Percentiles rank a stretch among this genome's conserved stretches.
These are phyloP conservation scores for Crotophaga sulcirostris DNA, from an alignment of 2,113 vertebrate genomes.

Conservation along the genomic window DNA sequence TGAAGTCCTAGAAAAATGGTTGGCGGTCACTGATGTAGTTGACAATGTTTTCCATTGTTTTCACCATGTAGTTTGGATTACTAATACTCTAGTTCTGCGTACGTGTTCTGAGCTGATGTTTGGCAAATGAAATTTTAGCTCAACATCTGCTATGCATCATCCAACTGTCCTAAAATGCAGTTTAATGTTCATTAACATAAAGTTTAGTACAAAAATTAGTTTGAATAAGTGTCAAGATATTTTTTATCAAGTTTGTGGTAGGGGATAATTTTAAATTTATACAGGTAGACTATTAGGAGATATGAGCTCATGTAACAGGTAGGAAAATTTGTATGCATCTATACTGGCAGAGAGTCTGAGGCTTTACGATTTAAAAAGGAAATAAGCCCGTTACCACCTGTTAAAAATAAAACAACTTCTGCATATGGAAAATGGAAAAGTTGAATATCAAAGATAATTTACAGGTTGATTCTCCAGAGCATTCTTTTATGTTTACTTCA, in stretches of 20 bases:
- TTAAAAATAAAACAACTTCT: background rate
- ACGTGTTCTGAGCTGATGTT: background rate
- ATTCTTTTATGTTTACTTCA: background rate
- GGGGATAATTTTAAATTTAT: background rate
- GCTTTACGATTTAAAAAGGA: background rate
- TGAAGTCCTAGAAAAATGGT: background rate
- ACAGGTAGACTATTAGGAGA: background rate
- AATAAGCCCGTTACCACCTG: background rate
- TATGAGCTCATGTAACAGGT: background rate
- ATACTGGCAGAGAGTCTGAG: background rate
- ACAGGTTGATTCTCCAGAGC: background rate
- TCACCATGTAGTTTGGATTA: background rate
- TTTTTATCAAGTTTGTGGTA: background rate
- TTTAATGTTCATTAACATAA: background rate
- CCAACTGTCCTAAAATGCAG: background rate
- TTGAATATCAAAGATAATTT: background rate
- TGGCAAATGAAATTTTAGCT: constrained; percentile 18
- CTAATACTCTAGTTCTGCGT: background rate
- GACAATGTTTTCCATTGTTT: background rate
- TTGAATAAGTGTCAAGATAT: background rate
- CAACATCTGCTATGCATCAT: constrained; percentile 31
- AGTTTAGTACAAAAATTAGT: background rate
- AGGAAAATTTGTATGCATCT: background rate
- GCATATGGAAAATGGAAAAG: background rate
- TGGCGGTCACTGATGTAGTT: background rate